Conservation (phyloP, 2,888 invertebrate genomes). For the Nomada ferruginata region DNA sequence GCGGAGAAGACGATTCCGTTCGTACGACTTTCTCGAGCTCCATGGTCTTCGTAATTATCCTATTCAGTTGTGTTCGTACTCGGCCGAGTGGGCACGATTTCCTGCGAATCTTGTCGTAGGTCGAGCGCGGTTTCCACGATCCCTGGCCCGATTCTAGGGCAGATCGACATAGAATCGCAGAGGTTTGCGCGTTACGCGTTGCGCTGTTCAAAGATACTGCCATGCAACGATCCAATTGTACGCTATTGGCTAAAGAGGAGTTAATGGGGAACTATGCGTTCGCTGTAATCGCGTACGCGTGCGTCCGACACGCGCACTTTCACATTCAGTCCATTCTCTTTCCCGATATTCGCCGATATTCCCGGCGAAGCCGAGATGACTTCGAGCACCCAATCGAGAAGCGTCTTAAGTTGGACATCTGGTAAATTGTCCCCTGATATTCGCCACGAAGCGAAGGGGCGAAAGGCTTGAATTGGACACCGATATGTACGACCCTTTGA, state of each 20-base stretch:
- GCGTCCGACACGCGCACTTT: conserved; percentile 59
- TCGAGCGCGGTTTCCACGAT: neutral
- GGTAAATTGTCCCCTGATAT: neutral
- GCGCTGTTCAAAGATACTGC: conserved; percentile 51
- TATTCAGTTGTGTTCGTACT: conserved; percentile 7
- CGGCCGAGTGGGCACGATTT: conserved; percentile 7
- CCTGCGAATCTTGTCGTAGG: conserved; percentile 4
- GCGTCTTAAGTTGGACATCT: neutral
- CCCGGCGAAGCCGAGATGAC: conserved; percentile 26
- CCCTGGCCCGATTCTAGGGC: neutral
- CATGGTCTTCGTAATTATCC: conserved; percentile 46
- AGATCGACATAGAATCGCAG: conserved; percentile 29
- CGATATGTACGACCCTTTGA: neutral
- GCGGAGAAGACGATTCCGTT: conserved; percentile 22
- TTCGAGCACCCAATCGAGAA: conserved; percentile 19
- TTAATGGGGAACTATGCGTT: conserved; percentile 76
- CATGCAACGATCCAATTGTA: conserved; percentile 73
- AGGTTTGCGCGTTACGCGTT: conserved; percentile 17
- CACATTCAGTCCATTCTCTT: conserved; percentile 60
- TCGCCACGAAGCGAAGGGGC: neutral
- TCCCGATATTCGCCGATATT: conserved; percentile 53
- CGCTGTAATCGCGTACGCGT: conserved; percentile 70
- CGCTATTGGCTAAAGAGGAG: conserved; percentile 75
- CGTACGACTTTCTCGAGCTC: neutral
- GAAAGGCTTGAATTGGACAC: neutral